Conservation (phyloP, 2,797 vertebrate genomes). For the Uromys caudimaculatus region DNA sequence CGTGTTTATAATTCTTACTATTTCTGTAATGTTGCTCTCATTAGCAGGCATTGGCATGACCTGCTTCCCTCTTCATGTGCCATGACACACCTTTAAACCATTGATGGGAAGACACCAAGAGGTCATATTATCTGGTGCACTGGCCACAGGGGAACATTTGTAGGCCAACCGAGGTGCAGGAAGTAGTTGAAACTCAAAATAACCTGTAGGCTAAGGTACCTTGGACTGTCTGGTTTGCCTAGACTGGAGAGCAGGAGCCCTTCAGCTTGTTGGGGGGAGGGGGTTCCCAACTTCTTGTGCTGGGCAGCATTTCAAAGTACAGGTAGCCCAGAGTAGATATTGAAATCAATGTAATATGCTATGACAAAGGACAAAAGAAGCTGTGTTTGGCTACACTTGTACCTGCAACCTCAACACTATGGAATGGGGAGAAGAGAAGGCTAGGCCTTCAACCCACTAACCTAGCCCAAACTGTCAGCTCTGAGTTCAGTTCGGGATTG, state of each 20-base stretch:
- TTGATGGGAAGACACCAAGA: neutral
- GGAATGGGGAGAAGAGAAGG: neutral
- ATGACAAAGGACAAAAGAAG: neutral
- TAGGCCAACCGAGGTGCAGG: neutral
- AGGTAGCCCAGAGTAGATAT: neutral
- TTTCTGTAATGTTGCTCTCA: neutral
- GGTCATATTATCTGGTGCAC: neutral
- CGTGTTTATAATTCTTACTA: neutral
- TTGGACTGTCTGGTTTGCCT: neutral
- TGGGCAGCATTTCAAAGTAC: neutral
- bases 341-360: neutral
- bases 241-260: neutral
- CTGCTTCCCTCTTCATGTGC: neutral
- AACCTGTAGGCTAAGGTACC: neutral
- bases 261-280: neutral
- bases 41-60: neutral
- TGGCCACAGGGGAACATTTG: neutral
- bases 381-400: neutral
- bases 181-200: slow-evolving; percentile 34
- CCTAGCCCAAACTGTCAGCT: neutral
- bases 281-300: neutral
- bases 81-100: neutral
- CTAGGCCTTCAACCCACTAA: neutral
- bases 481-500: neutral
- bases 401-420: neutral